phyloP scores from a whole-genome alignment of 2,113 vertebrate species.

The Etheostoma spectabile region DNA sequence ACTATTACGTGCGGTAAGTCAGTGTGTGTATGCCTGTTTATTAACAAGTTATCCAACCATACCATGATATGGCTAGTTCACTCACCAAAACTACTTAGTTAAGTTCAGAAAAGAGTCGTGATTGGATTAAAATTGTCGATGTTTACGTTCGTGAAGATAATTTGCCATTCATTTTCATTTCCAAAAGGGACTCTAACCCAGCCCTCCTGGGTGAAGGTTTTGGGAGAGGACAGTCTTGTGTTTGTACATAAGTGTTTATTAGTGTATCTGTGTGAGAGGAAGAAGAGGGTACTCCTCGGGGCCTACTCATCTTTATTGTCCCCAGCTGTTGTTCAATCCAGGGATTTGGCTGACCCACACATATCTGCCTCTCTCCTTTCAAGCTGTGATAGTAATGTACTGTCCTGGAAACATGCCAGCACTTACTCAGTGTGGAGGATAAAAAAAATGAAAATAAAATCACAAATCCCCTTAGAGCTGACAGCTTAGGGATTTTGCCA shows the following conservation, averaged over 20 bases:
- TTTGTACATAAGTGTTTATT: neutral
- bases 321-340: slow-evolving; percentile 72
- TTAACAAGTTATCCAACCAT: no score
- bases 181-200: no score
- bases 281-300: slow-evolving; percentile 20
- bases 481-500: slow-evolving; percentile 70
- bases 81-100: no score
- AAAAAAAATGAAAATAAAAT: slow-evolving; percentile 38
- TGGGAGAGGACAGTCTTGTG: neutral
- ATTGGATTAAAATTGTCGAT: no score
- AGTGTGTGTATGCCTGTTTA: neutral
- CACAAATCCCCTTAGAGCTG: slow-evolving; percentile 75
- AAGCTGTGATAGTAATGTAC: slow-evolving; percentile 65
- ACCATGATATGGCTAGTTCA: no score
- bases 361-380: slow-evolving; percentile 53
- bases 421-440: slow-evolving; percentile 54
- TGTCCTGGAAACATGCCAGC: slow-evolving; percentile 69
- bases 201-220: no score
- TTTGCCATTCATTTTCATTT: no score
- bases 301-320: slow-evolving; percentile 42
- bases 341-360: slow-evolving; percentile 67
- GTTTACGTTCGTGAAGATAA: no score
- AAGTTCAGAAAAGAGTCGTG: no score
- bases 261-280: neutral
- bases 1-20: neutral